These are phyloP conservation scores for Erinaceus europaeus DNA, from an alignment of 2,113 vertebrate species.

Conservation along the genomic window DNA sequence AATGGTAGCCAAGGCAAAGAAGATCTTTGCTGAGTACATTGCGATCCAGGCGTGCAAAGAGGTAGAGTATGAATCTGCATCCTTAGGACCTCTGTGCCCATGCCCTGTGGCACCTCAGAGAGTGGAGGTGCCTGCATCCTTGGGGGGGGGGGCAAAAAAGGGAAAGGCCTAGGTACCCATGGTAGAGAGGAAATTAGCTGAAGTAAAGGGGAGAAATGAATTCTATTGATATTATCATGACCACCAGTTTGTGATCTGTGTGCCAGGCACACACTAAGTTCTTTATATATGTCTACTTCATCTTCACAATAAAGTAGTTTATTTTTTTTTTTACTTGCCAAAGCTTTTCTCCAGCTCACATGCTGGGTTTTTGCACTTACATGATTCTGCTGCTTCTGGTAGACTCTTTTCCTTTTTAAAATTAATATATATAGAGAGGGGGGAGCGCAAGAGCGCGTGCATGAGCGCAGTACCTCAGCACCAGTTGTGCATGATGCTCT, in stretches of 20 bases:
- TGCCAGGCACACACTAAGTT: background rate
- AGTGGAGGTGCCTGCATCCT: background rate
- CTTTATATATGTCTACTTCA: background rate
- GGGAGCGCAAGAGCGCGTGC: too few relatives aligned
- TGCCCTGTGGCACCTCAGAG: background rate
- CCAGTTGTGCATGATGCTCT: too few relatives aligned
- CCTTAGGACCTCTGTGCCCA: background rate
- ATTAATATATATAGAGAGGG: too few relatives aligned
- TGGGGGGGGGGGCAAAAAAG: background rate
- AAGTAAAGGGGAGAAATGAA: background rate
- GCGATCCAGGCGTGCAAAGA: slow-evolving; percentile 99
- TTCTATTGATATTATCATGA: background rate
- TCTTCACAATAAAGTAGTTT: background rate
- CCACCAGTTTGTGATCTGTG: too few relatives aligned
- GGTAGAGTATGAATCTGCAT: slow-evolving; percentile 80
- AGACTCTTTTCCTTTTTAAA: too few relatives aligned
- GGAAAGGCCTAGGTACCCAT: background rate
- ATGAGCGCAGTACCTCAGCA: too few relatives aligned
- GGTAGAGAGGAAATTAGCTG: background rate
- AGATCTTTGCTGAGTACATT: slow-evolving; percentile 95
- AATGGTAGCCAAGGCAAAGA: slow-evolving; percentile 97
- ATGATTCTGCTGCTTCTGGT: too few relatives aligned
- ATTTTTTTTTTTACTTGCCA: too few relatives aligned
- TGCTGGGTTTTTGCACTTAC: too few relatives aligned
- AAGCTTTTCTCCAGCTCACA: too few relatives aligned